Evolutionary conservation across 2,888 invertebrate genomes (phyloP).

Genomic region (Agrypnus murinus): DNA sequence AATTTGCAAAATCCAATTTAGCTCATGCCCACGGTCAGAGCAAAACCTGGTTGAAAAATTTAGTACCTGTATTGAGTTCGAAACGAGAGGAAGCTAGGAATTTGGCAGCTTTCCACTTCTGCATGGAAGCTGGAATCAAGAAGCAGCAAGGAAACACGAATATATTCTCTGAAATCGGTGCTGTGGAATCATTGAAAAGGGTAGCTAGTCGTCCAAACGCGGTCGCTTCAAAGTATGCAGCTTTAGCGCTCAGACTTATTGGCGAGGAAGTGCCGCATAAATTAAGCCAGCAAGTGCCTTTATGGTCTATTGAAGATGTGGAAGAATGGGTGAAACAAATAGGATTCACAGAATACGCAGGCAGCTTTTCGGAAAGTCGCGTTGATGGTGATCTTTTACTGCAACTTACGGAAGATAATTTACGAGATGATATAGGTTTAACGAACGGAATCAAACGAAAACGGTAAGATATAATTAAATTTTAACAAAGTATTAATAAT

Average conservation of each 20-base stretch:
- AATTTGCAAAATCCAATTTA: slow-evolving; percentile 93
- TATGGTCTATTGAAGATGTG: slow-evolving; percentile 98
- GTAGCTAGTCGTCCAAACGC: slow-evolving; percentile 99
- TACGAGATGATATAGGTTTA: slow-evolving; percentile 94
- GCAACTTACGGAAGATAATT: slow-evolving; percentile 93
- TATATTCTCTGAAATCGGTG: slow-evolving; percentile 95
- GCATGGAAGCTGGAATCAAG: slow-evolving; percentile 99
- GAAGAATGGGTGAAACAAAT: slow-evolving; percentile 99
- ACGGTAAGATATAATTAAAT: slow-evolving; percentile 73
- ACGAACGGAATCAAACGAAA: slow-evolving; percentile 94
- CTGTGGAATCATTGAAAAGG: slow-evolving; percentile 94
- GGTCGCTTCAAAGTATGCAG: slow-evolving; percentile 97
- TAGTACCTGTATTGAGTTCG: slow-evolving; percentile 95
- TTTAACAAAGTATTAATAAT: no score
- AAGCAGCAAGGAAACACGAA: slow-evolving; percentile 93
- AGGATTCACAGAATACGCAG: slow-evolving; percentile 90
- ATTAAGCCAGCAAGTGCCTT: slow-evolving; percentile 96
- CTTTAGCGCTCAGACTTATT: slow-evolving; percentile 91
- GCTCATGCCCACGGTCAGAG: slow-evolving; percentile 97
- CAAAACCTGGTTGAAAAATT: slow-evolving; percentile 92
- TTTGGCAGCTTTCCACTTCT: slow-evolving; percentile 97
- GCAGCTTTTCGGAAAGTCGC: slow-evolving; percentile 90
- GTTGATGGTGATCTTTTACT: slow-evolving; percentile 98
- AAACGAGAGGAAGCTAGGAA: slow-evolving; percentile 97
- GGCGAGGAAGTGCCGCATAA: slow-evolving; percentile 99